phyloP scores from a whole-genome alignment of 2,113 vertebrate species.

The Gulo gulo region DNA sequence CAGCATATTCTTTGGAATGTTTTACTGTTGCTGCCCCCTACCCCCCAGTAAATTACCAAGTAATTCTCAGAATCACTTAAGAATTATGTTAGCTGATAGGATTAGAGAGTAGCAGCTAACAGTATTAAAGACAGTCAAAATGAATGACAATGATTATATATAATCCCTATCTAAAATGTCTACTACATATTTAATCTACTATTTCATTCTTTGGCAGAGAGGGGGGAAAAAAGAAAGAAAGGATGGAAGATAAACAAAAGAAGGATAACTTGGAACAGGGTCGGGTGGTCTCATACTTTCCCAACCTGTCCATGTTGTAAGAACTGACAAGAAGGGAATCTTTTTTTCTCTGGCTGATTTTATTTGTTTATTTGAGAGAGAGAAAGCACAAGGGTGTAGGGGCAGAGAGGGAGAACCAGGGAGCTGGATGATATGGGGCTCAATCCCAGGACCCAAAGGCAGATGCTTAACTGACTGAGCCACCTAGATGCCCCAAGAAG shows the following conservation, averaged over 20 bases:
- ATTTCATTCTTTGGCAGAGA: background rate
- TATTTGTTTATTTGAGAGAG: background rate
- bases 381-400: background rate
- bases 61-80: slow-evolving; percentile 12
- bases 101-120: background rate
- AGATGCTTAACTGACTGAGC: background rate
- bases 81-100: background rate
- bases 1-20: background rate
- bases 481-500: background rate
- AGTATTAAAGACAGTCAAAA: background rate
- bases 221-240: background rate
- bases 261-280: background rate
- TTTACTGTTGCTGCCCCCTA: background rate
- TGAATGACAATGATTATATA: background rate
- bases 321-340: background rate
- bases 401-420: background rate
- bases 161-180: background rate
- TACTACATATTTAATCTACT: background rate
- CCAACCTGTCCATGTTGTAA: background rate
- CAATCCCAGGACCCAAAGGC: background rate
- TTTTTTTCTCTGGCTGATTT: background rate
- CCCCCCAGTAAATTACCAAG: background rate
- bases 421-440: background rate
- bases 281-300: background rate
- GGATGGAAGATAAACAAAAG: background rate